These are phyloP conservation scores for Lordiphosa clarofinis DNA, from an alignment of 1,140 invertebrate genomes.

Conservation along the genomic window DNA sequence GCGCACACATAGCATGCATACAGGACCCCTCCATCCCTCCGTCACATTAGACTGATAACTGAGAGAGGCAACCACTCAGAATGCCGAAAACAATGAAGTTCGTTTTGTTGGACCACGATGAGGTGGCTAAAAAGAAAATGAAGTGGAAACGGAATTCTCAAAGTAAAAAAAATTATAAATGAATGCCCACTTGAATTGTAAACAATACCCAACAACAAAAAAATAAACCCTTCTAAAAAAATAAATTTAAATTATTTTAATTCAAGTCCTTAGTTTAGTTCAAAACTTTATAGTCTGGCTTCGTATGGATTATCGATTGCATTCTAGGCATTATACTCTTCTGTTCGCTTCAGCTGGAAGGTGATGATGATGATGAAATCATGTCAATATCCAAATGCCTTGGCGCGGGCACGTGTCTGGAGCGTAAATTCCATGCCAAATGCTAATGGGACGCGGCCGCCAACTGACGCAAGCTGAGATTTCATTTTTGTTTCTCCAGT, in stretches of 20 bases:
- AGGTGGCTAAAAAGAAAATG: conserved; percentile 2
- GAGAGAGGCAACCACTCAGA: conserved; percentile 6
- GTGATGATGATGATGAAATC: conserved; percentile 53
- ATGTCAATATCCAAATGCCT: conserved; percentile 55
- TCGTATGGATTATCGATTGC: no score
- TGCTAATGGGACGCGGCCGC: conserved; percentile 61
- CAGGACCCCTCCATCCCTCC: no score
- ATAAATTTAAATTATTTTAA: no score
- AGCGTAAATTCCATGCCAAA: conserved; percentile 59
- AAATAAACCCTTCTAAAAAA: no score
- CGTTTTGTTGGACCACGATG: background rate
- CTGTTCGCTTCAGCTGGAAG: no score
- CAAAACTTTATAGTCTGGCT: no score
- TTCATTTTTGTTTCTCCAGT: conserved; percentile 28
- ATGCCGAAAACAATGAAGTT: conserved; percentile 13
- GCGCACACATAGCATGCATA: conserved; percentile 12
- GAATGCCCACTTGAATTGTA: no score
- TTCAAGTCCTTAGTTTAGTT: no score
- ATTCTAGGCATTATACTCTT: no score
- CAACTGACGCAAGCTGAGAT: conserved; percentile 56
- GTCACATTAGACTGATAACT: conserved; percentile 32
- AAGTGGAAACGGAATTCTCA: conserved; percentile 2
- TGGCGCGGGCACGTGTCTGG: conserved; percentile 39
- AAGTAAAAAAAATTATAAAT: no score
- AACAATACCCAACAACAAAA: no score